Percentiles rank a stretch among this genome's conserved stretches.
Evolutionary conservation across 2,888 invertebrate species (phyloP).

Genomic region (Clanis bilineata): DNA sequence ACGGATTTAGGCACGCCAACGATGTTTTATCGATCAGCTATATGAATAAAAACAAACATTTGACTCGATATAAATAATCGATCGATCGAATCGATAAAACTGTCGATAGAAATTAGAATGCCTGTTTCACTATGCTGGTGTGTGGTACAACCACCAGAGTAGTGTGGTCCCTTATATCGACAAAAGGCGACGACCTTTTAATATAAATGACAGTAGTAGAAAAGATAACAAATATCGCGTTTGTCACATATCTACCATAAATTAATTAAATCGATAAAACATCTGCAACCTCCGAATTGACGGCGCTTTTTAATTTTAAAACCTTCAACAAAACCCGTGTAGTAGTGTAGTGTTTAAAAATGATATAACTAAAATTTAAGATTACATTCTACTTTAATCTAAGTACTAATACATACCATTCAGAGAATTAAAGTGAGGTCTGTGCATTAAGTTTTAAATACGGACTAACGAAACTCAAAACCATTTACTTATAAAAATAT

Average conservation of each 20-base stretch:
- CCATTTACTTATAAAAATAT: too few species aligned
- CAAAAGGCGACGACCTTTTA: not conserved
- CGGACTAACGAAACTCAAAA: not conserved
- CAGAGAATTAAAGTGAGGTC: constrained; percentile 43
- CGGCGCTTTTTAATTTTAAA: constrained; percentile 11
- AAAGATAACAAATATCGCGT: too few species aligned
- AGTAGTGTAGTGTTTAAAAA: constrained; percentile 21
- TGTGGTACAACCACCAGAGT: not conserved
- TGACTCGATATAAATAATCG: not conserved
- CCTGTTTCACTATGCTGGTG: not conserved
- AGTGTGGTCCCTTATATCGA: not conserved
- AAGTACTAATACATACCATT: constrained; percentile 29
- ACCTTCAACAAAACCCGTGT: constrained; percentile 33
- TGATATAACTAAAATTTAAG: constrained; percentile 24
- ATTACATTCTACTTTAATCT: constrained; percentile 28
- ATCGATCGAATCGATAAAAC: not conserved
- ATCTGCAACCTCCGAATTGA: not conserved
- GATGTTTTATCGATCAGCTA: not conserved
- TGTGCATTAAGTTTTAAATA: constrained; percentile 33
- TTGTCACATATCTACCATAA: not conserved
- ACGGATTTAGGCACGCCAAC: not conserved
- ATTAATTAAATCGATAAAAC: not conserved
- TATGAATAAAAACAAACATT: not conserved
- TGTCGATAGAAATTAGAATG: not conserved
- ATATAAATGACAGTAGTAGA: too few species aligned